Evolutionary conservation across 2,797 vertebrate species (phyloP), one percentile per base, ranked within the genome.

Genomic region (Cephalopachus bancanus): DNA sequence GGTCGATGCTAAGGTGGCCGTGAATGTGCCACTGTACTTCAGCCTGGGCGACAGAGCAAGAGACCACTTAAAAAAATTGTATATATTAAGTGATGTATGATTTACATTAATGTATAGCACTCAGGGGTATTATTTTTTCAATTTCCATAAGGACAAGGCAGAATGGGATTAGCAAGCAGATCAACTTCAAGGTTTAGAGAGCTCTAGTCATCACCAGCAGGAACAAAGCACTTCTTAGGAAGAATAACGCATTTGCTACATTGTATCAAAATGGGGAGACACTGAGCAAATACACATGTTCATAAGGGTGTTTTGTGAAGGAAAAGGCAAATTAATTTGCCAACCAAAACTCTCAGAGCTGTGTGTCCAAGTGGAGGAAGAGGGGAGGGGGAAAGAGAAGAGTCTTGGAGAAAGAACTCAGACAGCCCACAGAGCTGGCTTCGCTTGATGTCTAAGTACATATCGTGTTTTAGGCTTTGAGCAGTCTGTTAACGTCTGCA

Each of bases 251-350:
- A 57, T 88, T 83, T 92, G 55, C 55, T 92, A 76, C 26, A 85
- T 93, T 72, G 91, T 92, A 83, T 96, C 49, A 83, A 90, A 79
- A 88, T 80, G 76, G 96, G 71, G 74, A 44, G 76, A 87, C 37
- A 87, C 59, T 64, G 15, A 89, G 37, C 26, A 93, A 80, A 93
- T 76, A 78, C 84, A 69, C 44, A 33, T 15, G 51, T 20, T 76
- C 22, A 59, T 72, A 86, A 9, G 7, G 55, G 51, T 91, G 22
- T 87, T 90, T 44, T 51, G 28, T 76, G 19, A 53, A 80, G 62
- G 59, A 28, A 19, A 83, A 57, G 60, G 84, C 53, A 20, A 92
- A 33, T 60, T 89, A 71, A 55, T 55, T 81, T 71, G 20, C 79
- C 24, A 3, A 33, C 78, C 9, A 72, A 86, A 80, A 37, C 53